Conservation (phyloP, 2,888 invertebrate species). For the Agelastica alni region DNA sequence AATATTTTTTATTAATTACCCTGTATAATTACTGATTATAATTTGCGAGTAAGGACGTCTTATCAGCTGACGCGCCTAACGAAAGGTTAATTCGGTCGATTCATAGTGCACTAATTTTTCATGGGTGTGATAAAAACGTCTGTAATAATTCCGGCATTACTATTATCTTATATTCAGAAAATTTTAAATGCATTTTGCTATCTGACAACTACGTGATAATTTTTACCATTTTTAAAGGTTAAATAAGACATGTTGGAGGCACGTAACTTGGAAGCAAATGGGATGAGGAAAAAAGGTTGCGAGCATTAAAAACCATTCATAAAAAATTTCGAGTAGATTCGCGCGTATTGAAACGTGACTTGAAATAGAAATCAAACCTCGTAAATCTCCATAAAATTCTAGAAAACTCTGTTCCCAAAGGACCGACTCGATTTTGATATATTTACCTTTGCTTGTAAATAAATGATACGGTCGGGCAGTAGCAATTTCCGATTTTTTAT, state of each 20-base stretch:
- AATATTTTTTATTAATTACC: too few relatives aligned
- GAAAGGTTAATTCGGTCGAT: too few relatives aligned
- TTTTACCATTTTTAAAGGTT: neutral
- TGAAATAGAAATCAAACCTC: slow-evolving; percentile 14
- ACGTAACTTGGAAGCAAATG: neutral
- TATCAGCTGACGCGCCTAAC: too few relatives aligned
- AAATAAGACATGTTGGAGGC: neutral
- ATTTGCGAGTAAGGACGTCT: too few relatives aligned
- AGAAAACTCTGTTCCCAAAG: slow-evolving; percentile 13
- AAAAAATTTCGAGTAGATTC: slow-evolving; percentile 18
- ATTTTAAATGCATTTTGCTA: too few relatives aligned
- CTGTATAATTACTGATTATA: too few relatives aligned
- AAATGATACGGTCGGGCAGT: neutral
- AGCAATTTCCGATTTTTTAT: neutral
- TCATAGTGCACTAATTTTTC: too few relatives aligned
- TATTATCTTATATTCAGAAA: too few relatives aligned
- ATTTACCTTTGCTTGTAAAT: slow-evolving; percentile 13
- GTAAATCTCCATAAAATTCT: slow-evolving; percentile 19
- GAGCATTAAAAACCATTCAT: slow-evolving; percentile 16
- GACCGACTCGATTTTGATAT: slow-evolving; percentile 17
- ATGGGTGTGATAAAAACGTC: too few relatives aligned
- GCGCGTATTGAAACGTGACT: slow-evolving; percentile 20
- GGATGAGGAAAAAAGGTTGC: slow-evolving; percentile 14
- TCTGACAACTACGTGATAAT: neutral
- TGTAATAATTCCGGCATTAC: too few relatives aligned